These are phyloP conservation scores for Dorcus hopei DNA, from an alignment of 2,888 invertebrate species.

Conservation along the genomic window DNA sequence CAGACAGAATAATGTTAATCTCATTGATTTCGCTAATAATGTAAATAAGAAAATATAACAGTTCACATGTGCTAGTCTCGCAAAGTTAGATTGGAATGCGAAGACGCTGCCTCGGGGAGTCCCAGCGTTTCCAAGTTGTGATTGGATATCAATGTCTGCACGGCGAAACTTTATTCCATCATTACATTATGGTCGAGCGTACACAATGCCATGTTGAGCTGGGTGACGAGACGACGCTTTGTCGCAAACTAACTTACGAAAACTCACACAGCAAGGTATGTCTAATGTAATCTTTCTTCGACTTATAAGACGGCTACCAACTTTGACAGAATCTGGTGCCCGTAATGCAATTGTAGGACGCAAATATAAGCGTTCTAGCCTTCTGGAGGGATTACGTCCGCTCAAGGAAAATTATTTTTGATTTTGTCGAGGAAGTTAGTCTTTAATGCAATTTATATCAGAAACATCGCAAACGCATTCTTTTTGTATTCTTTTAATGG, in stretches of 20 bases:
- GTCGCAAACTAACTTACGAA: conserved; percentile 10
- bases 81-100: conserved; percentile 1
- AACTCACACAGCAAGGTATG: conserved; percentile 11
- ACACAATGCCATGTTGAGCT: neutral
- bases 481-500: too few relatives aligned
- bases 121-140: neutral
- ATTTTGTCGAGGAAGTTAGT: neutral
- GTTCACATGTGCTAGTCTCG: too few relatives aligned
- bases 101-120: neutral
- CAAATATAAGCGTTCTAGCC: neutral
- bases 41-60: too few relatives aligned
- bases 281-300: conserved; percentile 11
- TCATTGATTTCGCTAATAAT: too few relatives aligned
- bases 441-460: neutral
- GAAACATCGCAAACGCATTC: neutral
- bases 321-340: conserved; percentile 9
- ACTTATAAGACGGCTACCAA: conserved; percentile 2
- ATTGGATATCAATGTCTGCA: conserved; percentile 2
- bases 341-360: conserved; percentile 12
- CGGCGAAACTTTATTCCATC: neutral
- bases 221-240: neutral
- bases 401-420: neutral
- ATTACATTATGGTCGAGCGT: neutral
- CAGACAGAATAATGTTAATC: too few relatives aligned
- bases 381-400: neutral